phyloP scores from a whole-genome alignment of 2,888 invertebrate genomes.

The Spilosoma lubricipeda region DNA sequence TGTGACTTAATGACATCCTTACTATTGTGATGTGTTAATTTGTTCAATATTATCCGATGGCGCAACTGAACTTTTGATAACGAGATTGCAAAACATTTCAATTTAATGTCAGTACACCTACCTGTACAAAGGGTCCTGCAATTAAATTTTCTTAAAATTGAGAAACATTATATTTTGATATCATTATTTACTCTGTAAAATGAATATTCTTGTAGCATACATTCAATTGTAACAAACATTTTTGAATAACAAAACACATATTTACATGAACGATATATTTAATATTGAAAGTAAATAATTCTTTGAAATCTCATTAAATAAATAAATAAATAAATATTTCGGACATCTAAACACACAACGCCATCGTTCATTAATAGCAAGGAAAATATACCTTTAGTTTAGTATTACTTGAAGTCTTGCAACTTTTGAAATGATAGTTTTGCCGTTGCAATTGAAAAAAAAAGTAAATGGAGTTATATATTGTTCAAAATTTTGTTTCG shows the following conservation, averaged over 20 bases:
- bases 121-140: slow-evolving; percentile 11
- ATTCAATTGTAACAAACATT: background rate
- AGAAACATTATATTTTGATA: background rate
- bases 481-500: no score
- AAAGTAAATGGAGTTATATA: background rate
- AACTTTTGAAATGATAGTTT: background rate
- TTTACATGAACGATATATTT: background rate
- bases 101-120: slow-evolving; percentile 31
- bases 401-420: background rate
- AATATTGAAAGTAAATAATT: background rate
- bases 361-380: no score
- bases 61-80: slow-evolving; percentile 46
- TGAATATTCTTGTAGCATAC: background rate
- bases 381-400: background rate
- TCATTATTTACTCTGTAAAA: background rate
- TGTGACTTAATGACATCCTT: slow-evolving; percentile 49
- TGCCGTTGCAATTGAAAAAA: background rate
- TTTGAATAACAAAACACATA: slow-evolving; percentile 1
- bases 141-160: background rate
- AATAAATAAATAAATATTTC: no score
- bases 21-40: slow-evolving; percentile 45
- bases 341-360: no score
- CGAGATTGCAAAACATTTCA: slow-evolving; percentile 39
- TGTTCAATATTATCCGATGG: slow-evolving; percentile 30
- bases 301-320: background rate